A percentile compares a stretch with the other conserved stretches of the same genome.
These are phyloP conservation scores for Polietes domitor DNA, from an alignment of 2,888 invertebrate genomes.

Conservation along the genomic window DNA sequence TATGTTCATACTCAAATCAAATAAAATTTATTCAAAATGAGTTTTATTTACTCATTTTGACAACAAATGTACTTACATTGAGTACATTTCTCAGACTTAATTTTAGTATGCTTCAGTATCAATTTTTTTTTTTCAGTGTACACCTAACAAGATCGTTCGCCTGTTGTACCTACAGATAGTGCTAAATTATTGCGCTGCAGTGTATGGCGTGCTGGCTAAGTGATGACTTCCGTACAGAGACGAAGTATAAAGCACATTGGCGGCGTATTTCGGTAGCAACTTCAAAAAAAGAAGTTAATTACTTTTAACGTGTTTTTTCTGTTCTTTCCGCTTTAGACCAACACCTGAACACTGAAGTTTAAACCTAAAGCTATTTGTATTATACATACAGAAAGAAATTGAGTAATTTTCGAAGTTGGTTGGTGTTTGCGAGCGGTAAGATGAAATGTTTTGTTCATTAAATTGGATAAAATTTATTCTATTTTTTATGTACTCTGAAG, in stretches of 20 bases:
- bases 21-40: no score
- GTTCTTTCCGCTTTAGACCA: conserved; percentile 23
- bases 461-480: conserved; percentile 11
- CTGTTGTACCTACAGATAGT: no score
- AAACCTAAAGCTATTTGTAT: conserved; percentile 13
- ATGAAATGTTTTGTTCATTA: conserved; percentile 3
- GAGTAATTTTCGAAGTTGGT: conserved; percentile 16
- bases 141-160: no score
- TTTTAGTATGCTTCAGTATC: no score
- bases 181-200: background rate
- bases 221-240: conserved; percentile 71
- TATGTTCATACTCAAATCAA: no score
- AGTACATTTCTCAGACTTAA: no score
- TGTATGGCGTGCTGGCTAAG: conserved; percentile 16
- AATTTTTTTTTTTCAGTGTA: no score
- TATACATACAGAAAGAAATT: conserved; percentile 22
- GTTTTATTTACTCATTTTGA: no score
- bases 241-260: conserved; percentile 67
- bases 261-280: conserved; percentile 79
- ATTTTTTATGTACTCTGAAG: no score
- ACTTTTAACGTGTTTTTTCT: conserved; percentile 73
- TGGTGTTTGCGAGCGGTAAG: conserved; percentile 3
- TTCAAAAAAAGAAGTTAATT: conserved; percentile 77
- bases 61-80: no score
- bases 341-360: background rate